These are phyloP conservation scores for Isotomurus palustris DNA, from an alignment of 2,888 invertebrate genomes.

Conservation along the genomic window DNA sequence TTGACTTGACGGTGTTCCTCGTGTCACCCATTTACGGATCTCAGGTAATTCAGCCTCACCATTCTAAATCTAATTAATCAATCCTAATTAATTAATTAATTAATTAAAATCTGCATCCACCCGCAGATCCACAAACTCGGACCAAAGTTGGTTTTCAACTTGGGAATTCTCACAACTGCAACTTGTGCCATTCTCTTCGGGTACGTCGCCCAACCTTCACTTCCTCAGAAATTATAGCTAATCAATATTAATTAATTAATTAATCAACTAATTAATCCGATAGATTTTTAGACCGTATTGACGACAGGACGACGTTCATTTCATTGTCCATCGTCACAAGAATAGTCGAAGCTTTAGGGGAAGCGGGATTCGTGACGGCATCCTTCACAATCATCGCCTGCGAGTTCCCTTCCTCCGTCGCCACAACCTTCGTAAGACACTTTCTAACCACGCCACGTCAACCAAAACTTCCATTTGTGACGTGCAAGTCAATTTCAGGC, in stretches of 20 bases:
- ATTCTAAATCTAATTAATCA: not conserved
- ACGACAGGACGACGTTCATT: constrained; percentile 61
- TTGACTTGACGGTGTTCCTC: constrained; percentile 48
- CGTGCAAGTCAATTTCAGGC: constrained; percentile 34
- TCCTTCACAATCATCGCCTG: constrained; percentile 53
- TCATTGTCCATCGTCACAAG: constrained; percentile 71
- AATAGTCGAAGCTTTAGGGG: constrained; percentile 77
- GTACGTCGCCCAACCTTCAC: constrained; percentile 55
- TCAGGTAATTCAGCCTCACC: constrained; percentile 45
- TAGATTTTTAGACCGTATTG: constrained; percentile 30
- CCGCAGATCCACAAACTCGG: constrained; percentile 67
- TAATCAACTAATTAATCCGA: not conserved
- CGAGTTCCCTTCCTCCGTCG: constrained; percentile 52
- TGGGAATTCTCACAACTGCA: constrained; percentile 76
- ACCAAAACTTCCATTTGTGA: not conserved
- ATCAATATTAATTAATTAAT: not conserved
- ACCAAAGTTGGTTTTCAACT: constrained; percentile 73
- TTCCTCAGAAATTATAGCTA: not conserved
- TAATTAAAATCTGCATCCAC: constrained; percentile 1
- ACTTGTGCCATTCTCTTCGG: constrained; percentile 78
- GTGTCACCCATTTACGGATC: constrained; percentile 50
- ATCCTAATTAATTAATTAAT: not conserved
- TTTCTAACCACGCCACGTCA: not conserved
- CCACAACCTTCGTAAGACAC: constrained; percentile 54
- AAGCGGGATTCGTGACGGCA: constrained; percentile 63